Evolutionary conservation across 1,140 invertebrate genomes (phyloP).

Genomic region (Goniozus legneri): DNA sequence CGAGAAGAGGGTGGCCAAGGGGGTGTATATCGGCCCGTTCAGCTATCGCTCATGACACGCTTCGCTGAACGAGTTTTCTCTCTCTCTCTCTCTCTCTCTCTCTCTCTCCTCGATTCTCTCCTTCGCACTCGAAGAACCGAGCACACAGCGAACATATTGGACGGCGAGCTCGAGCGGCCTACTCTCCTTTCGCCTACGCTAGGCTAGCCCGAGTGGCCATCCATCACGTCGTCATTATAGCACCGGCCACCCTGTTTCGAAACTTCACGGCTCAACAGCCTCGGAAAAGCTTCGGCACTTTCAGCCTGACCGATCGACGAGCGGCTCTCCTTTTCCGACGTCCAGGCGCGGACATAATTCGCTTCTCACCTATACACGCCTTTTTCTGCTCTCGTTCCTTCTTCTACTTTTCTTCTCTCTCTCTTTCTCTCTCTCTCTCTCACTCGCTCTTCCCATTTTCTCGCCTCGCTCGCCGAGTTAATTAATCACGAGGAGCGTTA

Average conservation of each 20-base stretch:
- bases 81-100: constrained; percentile 8
- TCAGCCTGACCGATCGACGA: too few species aligned
- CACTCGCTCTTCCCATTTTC: too few species aligned
- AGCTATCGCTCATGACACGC: constrained; percentile 35
- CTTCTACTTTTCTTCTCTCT: background rate
- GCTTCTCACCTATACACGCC: too few species aligned
- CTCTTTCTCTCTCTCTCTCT: constrained; percentile 8
- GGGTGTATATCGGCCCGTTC: background rate
- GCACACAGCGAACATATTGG: constrained; percentile 32
- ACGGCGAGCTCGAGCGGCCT: constrained; percentile 15
- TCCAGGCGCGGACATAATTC: constrained; percentile 24
- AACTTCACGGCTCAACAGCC: constrained; percentile 10
- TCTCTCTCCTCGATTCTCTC: background rate
- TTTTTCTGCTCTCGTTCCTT: too few species aligned
- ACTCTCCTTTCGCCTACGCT: too few species aligned
- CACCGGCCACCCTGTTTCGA: constrained; percentile 14
- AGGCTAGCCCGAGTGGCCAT: constrained; percentile 27
- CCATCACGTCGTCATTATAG: constrained; percentile 42
- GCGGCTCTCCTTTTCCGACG: constrained; percentile 27
- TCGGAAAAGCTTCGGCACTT: too few species aligned
- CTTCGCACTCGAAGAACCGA: constrained; percentile 16
- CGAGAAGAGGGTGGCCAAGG: constrained; percentile 1
- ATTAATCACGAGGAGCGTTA: too few species aligned
- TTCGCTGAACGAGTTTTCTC: constrained; percentile 29
- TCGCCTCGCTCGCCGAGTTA: too few species aligned